phyloP scores from a whole-genome alignment of 2,113 vertebrate species.

The Propithecus coquereli region DNA sequence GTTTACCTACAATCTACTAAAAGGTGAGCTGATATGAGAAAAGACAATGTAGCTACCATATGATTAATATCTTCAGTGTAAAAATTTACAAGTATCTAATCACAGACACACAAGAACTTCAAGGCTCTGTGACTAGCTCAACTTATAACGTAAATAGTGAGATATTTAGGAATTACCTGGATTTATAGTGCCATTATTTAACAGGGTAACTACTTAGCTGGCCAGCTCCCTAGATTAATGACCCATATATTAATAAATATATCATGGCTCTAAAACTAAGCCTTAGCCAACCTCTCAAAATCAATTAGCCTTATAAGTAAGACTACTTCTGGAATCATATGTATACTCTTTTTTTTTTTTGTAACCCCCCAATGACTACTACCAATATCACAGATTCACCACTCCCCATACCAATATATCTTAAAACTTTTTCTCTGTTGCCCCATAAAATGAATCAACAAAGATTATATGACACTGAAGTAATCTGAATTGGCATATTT shows the following conservation, averaged over 20 bases:
- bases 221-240: constrained; percentile 34
- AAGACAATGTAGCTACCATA: neutral
- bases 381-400: neutral
- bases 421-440: neutral
- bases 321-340: neutral
- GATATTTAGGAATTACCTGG: constrained; percentile 19
- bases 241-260: constrained; percentile 45
- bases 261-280: neutral
- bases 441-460: neutral
- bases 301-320: constrained; percentile 25
- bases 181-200: constrained; percentile 66
- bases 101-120: neutral
- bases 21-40: neutral
- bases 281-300: neutral
- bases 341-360: neutral
- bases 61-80: neutral
- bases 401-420: neutral
- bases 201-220: constrained; percentile 33
- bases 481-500: neutral
- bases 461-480: neutral
- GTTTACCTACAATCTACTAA: neutral
- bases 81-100: neutral
- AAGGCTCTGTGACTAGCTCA: neutral
- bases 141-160: constrained; percentile 3
- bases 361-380: neutral